Evolutionary conservation across 2,888 invertebrate genomes (phyloP).

Genomic region (Nemoura dubitans): DNA sequence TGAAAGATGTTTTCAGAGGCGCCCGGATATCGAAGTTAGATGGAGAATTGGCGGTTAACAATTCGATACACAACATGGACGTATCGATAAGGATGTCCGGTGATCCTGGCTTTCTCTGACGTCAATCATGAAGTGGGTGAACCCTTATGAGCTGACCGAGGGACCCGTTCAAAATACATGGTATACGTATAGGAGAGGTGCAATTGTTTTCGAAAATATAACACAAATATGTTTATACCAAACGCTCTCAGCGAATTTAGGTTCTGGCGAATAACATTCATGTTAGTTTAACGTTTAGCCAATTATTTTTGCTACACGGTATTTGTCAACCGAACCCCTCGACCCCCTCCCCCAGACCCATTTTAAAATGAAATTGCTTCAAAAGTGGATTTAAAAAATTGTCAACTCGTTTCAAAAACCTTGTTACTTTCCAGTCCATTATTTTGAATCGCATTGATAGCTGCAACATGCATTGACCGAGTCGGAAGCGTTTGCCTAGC

Average conservation of each 20-base stretch:
- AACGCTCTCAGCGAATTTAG: too few species aligned
- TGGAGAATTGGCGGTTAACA: too few species aligned
- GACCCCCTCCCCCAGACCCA: too few species aligned
- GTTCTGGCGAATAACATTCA: not conserved
- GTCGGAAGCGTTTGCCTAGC: not conserved
- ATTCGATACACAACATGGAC: too few species aligned
- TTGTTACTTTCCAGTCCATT: not conserved
- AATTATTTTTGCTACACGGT: not conserved
- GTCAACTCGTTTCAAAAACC: not conserved
- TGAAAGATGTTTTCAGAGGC: not conserved
- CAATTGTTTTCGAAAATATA: too few species aligned
- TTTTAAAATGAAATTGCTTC: not conserved
- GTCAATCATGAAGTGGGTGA: too few species aligned
- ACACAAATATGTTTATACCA: too few species aligned
- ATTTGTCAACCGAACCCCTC: not conserved
- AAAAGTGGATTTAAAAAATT: not conserved
- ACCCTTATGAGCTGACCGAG: too few species aligned
- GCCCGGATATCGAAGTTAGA: not conserved
- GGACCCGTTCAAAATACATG: too few species aligned
- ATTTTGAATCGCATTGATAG: constrained; percentile 4
- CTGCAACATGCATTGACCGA: not conserved
- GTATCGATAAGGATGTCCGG: too few species aligned
- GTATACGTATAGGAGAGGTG: too few species aligned
- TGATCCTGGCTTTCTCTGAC: too few species aligned
- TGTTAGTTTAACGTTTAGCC: not conserved